Base-by-base conservation (phyloP, 2,797 vertebrate genomes). In the Tinamus major region DNA sequence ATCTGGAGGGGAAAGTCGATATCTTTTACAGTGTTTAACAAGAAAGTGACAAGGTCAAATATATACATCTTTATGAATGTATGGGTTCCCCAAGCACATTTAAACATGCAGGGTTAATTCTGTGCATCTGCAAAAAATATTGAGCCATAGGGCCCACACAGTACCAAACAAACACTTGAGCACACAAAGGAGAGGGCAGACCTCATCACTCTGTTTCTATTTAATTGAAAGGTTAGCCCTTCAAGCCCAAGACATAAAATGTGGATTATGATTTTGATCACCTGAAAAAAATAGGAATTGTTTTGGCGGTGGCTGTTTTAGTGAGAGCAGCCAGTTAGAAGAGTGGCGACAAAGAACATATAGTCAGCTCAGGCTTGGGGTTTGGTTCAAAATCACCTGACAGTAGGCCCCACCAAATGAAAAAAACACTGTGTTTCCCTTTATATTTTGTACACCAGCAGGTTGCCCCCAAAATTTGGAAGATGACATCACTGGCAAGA, bases 71-170 rank as follows among this genome's bases (percentile, higher is more conserved):
- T 81, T 46, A 27, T 3, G 8, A 64, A 59, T 75, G 80, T 85
- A 62, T 90, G 80, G 68, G 80, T 87, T 96, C 90, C 93, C 94
- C 65, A 83, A 87, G 80, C 85, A 92, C 91, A 92, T 92, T 92
- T 93, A 94, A 96, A 96, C 85, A 88, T 56, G 80, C 55, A 48
- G 29, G 49, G 75, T 79, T 95, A 95, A 87, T 93, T 88, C 93
- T 83, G 58, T 75, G 92, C 93, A 95, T 95, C 94, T 96, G 96
- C 93, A 91, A 90, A 95, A 94, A 82, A 62, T 93, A 89, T 92
- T 64, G 85, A 93, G 87, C 63, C 89, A 58, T 31, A 83, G 90
- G 59, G 82, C 95, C 95, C 95, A 89, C 85, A 90, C 93, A 92
- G 19, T 95, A 76, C 91, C 95, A 93, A 93, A 96, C 92, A 95